Evolutionary conservation across 1,140 invertebrate genomes (phyloP).

Genomic region (Liolophura sinensis): DNA sequence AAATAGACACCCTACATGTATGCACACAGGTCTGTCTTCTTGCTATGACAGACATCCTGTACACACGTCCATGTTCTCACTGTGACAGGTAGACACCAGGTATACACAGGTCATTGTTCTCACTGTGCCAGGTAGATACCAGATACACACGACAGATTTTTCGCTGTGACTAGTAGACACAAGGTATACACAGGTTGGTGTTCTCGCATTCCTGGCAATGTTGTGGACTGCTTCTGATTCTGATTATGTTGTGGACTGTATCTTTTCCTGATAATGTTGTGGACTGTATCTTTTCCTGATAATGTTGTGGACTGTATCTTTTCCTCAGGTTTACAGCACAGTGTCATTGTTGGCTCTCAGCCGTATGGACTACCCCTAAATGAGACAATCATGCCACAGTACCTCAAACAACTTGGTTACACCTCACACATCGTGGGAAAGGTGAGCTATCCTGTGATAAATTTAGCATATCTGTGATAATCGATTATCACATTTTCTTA

Average conservation of each 20-base stretch:
- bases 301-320: neutral
- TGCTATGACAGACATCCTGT: neutral
- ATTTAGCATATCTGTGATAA: too few species aligned
- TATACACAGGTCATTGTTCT: slow-evolving; percentile 36
- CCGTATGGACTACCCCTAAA: slow-evolving; percentile 51
- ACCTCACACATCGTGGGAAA: slow-evolving; percentile 62
- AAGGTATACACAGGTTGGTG: too few species aligned
- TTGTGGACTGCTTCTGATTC: too few species aligned
- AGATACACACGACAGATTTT: neutral
- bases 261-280: neutral
- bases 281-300: neutral
- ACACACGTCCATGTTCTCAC: slow-evolving; percentile 6
- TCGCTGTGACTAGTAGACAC: neutral
- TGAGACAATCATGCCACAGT: slow-evolving; percentile 59
- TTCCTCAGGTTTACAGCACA: slow-evolving; percentile 41
- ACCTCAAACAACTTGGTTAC: slow-evolving; percentile 59
- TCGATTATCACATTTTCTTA: too few species aligned
- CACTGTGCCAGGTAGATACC: neutral
- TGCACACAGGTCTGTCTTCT: neutral
- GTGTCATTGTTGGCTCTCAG: slow-evolving; percentile 38
- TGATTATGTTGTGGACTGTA: too few species aligned
- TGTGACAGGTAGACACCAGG: slow-evolving; percentile 47
- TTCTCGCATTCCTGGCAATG: too few species aligned
- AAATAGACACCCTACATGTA: too few species aligned
- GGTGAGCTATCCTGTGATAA: slow-evolving; percentile 19